Base-by-base conservation (phyloP, 2,888 invertebrate genomes). In the Dynastes grantii region DNA sequence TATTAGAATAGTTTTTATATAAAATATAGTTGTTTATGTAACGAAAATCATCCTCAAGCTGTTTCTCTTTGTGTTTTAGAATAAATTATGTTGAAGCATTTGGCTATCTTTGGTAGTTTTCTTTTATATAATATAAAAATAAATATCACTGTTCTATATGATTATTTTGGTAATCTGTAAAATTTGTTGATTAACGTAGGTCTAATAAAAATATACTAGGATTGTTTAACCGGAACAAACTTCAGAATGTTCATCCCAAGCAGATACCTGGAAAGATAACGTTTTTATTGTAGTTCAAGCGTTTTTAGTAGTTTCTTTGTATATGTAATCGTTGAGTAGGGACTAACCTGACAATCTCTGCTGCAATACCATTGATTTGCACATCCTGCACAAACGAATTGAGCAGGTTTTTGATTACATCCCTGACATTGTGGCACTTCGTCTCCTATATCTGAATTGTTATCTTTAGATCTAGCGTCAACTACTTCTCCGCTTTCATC, bases 321-420 rank as follows among this genome's bases (percentile, higher is more conserved):
- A 37, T 11, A 37, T 8, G 64, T 16, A 65, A 27, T 2, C 9
- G 2, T 49, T 65, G 13, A 65, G 37, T 40, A n/a, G 32, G n/a
- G 16, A 68, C 49, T 68, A 51, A 97, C 97, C 94, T 97, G 97
- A 88, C 97, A 98, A 82, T 96, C 95, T 77, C 96, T 92, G 86
- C 96, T 96, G 91, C 97, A 98, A 89, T 98, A 97, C 97, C 97
- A 97, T 90, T 96, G 96, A 89, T 95, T 96, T 82, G 95, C 95
- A 88, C 97, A 97, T 71, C 95, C 96, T 64, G 96, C 96, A 88
- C 97, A 97, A 63, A 96, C 95, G 87, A 95, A 97, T 89, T 95
- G 95, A 80, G 96, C 96, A 84, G 94, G 92, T 81, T 93, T 92
- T 79, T 93, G 92, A 83, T 95, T 92, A 88, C 97, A 97, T 82